Evolutionary conservation across 2,113 vertebrate species (phyloP).

Genomic region (Sphaerodactylus townsendi): DNA sequence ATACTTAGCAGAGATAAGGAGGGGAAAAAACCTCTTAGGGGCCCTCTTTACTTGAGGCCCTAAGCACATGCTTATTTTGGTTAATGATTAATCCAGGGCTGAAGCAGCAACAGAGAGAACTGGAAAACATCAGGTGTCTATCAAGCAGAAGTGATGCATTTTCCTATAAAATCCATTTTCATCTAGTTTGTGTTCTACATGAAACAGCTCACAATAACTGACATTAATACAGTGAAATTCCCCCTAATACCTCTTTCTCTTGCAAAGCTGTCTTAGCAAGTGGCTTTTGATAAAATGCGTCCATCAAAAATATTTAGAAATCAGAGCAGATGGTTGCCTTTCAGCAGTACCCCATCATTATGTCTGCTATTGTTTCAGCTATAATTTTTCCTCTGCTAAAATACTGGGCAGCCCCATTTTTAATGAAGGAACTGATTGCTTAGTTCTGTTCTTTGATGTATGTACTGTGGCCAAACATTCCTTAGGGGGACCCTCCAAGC

Average conservation of each 20-base stretch:
- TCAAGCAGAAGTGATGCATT: background rate
- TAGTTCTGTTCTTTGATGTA: too few relatives aligned
- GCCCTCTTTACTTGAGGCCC: too few relatives aligned
- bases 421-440: too few relatives aligned
- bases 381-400: background rate
- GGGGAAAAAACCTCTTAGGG: too few relatives aligned
- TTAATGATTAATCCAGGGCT: too few relatives aligned
- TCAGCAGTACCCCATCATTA: background rate
- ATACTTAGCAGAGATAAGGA: too few relatives aligned
- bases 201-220: background rate
- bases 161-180: background rate
- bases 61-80: too few relatives aligned
- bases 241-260: background rate
- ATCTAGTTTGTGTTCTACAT: background rate
- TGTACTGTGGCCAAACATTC: background rate
- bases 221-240: background rate
- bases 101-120: background rate
- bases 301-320: too few relatives aligned
- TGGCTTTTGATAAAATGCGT: background rate
- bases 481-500: background rate
- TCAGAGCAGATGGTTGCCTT: background rate
- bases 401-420: background rate
- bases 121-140: background rate
- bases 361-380: background rate
- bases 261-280: background rate